phyloP scores from a whole-genome alignment of 2,888 invertebrate genomes.

The Sturmia bella region DNA sequence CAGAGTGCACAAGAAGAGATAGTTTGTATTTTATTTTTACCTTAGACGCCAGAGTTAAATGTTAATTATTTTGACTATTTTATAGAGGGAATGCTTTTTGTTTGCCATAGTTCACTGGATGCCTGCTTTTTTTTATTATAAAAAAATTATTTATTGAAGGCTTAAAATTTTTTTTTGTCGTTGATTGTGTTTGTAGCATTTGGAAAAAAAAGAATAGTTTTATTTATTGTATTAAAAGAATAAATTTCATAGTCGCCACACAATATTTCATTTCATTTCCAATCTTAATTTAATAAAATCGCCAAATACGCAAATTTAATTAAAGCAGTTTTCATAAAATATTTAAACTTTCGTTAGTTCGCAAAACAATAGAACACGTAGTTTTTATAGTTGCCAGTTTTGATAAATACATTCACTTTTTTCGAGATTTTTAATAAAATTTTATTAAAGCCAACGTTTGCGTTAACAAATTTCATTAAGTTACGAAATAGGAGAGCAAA shows the following conservation, averaged over 20 bases:
- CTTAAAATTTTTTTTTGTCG: too few species aligned
- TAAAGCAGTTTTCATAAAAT: constrained; percentile 35
- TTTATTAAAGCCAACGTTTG: constrained; percentile 50
- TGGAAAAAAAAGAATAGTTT: not conserved
- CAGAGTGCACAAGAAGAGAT: too few species aligned
- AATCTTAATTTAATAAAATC: constrained; percentile 12
- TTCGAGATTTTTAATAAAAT: constrained; percentile 26
- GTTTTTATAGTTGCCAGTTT: constrained; percentile 11
- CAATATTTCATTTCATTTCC: not conserved
- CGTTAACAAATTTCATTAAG: constrained; percentile 42
- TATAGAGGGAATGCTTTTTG: too few species aligned
- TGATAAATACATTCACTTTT: not conserved
- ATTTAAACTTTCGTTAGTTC: not conserved
- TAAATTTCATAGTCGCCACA: not conserved
- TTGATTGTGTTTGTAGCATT: too few species aligned
- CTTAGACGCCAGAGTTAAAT: too few species aligned
- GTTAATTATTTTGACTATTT: too few species aligned
- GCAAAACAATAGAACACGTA: not conserved
- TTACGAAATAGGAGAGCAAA: not conserved
- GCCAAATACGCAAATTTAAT: constrained; percentile 5
- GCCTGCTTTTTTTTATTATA: too few species aligned
- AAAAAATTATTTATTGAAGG: too few species aligned
- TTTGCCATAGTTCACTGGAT: too few species aligned
- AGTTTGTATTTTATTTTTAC: too few species aligned
- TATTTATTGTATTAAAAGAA: not conserved